phyloP scores from a whole-genome alignment of 2,113 vertebrate species.

The Siniperca chuatsi region DNA sequence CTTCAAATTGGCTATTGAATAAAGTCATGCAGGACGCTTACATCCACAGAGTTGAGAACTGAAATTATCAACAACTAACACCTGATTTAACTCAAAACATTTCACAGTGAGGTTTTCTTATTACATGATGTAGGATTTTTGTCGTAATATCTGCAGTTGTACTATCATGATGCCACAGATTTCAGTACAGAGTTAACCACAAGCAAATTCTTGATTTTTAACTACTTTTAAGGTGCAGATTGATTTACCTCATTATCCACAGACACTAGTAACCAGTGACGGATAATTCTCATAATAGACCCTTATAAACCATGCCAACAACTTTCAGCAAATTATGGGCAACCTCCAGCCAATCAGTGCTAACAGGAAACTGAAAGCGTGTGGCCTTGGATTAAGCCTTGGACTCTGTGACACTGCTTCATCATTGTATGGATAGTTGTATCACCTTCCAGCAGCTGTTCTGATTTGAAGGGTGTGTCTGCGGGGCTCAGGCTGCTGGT shows the following conservation, averaged over 20 bases:
- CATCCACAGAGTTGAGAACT: background rate
- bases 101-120: background rate
- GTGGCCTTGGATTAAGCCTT: conserved; percentile 20
- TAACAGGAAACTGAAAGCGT: background rate
- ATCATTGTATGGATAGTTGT: background rate
- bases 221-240: background rate
- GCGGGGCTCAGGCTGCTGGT: conserved; percentile 85
- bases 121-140: background rate
- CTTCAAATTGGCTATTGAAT: background rate
- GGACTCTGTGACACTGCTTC: background rate
- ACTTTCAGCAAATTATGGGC: background rate
- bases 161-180: too few species aligned
- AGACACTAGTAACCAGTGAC: background rate
- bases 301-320: background rate
- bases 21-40: background rate
- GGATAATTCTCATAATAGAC: background rate
- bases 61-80: background rate
- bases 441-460: conserved; percentile 86
- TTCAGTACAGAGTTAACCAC: background rate
- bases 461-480: conserved; percentile 86
- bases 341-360: too few species aligned
- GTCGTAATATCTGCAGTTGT: background rate
- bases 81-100: background rate
- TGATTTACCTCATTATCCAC: background rate
- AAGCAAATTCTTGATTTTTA: background rate